Base-by-base conservation (phyloP, 2,113 vertebrate genomes). In the Nanorana parkeri region DNA sequence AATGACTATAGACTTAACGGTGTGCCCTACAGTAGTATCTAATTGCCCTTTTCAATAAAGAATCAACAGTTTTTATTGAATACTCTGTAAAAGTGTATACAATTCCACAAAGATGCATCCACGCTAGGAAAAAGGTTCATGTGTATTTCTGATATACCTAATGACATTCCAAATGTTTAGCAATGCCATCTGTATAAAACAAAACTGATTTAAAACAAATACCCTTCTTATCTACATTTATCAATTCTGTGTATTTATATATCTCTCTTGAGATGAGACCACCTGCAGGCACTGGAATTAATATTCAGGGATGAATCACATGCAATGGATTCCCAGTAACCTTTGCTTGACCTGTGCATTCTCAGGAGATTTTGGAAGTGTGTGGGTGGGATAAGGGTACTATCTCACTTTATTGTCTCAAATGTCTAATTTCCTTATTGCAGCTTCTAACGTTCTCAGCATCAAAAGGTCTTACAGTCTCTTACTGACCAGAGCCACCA, bases 381-480 rank as follows among this genome's bases (percentile, higher is more conserved):
- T 64, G 29, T 74, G 60, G 68, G 69, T 74, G 80, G 80, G 47
- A 73, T 58, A 56, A 26, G 65, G 51, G 28, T 23, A 55, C 28
- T 81, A 74, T 73, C 58, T 74, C 24, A 32, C 17, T 82, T 82
- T 82, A 75, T 82, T 56, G 61, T 83, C 84, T 77, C 87, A 87
- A 90, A 88, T 72, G 90, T 90, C 85, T 88, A 87, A 86, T 85
- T 87, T 90, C 85, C 87, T 91, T 90, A 93, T 89, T 89, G 89
- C 85, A 81, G 20, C 68, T 17, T 55, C 89, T 85, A 88, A 63
- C 89, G 87, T 90, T 90, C 87, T 41, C 88, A 47, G 85, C 87
- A 86, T 85, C 77, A 86, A 72, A 85, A 71, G 84, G 84, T 89
- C 85, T 67, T 78, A n/a, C n/a, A 52, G 21, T 86, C 75, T 74